phyloP scores from a whole-genome alignment of 2,797 vertebrate genomes.

The Bradypodion pumilum region DNA sequence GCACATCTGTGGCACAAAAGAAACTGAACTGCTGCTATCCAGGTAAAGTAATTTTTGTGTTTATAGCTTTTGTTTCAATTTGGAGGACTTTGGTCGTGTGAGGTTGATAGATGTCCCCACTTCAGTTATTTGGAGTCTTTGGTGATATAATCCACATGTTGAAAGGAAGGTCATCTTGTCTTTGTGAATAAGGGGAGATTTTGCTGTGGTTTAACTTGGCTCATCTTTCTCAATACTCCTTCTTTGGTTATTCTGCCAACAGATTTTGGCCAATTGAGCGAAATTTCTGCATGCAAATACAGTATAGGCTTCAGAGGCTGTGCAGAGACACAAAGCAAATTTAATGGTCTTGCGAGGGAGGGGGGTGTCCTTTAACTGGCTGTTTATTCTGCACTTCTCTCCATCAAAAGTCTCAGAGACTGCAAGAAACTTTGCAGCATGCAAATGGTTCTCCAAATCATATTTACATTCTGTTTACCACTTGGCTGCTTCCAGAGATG shows the following conservation, averaged over 20 bases:
- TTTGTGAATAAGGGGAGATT: too few species aligned
- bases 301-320: not conserved
- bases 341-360: not conserved
- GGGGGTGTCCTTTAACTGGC: not conserved
- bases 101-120: too few species aligned
- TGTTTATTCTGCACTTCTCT: not conserved
- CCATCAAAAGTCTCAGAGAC: not conserved
- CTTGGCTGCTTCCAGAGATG: not conserved
- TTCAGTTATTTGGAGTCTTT: not conserved
- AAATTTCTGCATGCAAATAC: not conserved
- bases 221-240: too few species aligned
- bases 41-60: slow-evolving; percentile 5
- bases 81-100: too few species aligned
- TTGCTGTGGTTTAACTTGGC: too few species aligned
- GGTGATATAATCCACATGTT: not conserved
- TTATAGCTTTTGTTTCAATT: too few species aligned
- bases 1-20: slow-evolving; percentile 82
- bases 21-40: slow-evolving; percentile 91
- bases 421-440: not conserved
- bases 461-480: not conserved
- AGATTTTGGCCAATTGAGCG: too few species aligned
- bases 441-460: not conserved
- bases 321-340: not conserved
- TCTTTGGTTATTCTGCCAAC: too few species aligned
- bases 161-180: too few species aligned